These are phyloP conservation scores for Trissolcus basalis DNA, from an alignment of 1,140 invertebrate species.

Conservation along the genomic window DNA sequence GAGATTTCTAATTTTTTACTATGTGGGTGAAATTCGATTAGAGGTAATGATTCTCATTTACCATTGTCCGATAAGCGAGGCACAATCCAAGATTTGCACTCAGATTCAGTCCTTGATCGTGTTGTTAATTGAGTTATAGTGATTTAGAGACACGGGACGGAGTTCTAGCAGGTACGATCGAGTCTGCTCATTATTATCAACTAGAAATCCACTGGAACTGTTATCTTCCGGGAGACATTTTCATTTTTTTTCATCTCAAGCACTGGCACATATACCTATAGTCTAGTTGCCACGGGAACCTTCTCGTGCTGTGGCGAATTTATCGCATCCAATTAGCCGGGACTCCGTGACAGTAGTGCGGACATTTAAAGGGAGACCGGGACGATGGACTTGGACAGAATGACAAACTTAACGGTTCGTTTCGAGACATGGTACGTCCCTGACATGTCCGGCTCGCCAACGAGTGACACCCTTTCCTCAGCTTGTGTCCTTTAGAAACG, in stretches of 20 bases:
- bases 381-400: conserved; percentile 56
- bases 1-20: not conserved
- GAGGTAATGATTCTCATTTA: conserved; percentile 20
- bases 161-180: conserved; percentile 35
- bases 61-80: not conserved
- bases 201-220: conserved; percentile 39
- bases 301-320: conserved; percentile 56
- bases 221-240: conserved; percentile 31
- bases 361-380: conserved; percentile 60
- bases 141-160: conserved; percentile 36
- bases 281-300: conserved; percentile 24
- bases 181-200: conserved; percentile 47
- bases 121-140: conserved; percentile 50
- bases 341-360: conserved; percentile 56
- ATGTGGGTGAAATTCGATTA: conserved; percentile 18
- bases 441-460: conserved; percentile 51
- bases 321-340: conserved; percentile 69
- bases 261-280: conserved; percentile 29
- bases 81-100: conserved; percentile 24
- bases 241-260: conserved; percentile 6
- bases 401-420: conserved; percentile 68
- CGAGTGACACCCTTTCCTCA: conserved; percentile 51
- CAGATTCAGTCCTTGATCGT: conserved; percentile 8
- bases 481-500: conserved; percentile 36
- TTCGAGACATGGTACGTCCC: conserved; percentile 53